phyloP scores from a whole-genome alignment of 2,797 vertebrate genomes.

The Bradypodion pumilum region DNA sequence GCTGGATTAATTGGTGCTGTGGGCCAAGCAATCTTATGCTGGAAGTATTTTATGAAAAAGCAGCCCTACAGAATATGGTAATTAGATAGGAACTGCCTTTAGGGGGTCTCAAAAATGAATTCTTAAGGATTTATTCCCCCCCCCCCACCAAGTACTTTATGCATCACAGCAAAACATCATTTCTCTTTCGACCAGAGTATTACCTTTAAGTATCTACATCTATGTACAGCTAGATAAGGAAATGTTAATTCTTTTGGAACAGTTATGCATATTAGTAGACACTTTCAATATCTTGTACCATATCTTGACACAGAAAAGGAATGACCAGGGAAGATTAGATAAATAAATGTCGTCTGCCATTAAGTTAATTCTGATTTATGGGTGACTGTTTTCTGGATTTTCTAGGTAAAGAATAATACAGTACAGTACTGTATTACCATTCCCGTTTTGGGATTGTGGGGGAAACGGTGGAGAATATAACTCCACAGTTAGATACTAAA shows the following conservation, averaged over 20 bases:
- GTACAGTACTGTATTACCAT: too few relatives aligned
- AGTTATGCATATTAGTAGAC: not conserved
- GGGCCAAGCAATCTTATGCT: not conserved
- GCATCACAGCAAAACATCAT: not conserved
- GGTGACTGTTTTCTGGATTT: too few relatives aligned
- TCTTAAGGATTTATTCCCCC: not conserved
- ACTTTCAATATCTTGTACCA: constrained; percentile 1
- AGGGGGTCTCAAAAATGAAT: not conserved
- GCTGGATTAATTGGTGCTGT: too few relatives aligned
- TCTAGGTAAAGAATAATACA: too few relatives aligned
- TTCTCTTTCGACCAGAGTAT: not conserved
- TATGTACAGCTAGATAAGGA: not conserved
- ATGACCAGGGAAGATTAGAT: too few relatives aligned
- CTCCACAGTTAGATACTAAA: too few relatives aligned
- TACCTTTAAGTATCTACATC: not conserved
- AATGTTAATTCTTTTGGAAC: not conserved
- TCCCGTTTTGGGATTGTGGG: too few relatives aligned
- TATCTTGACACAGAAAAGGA: not conserved
- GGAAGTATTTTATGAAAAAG: not conserved
- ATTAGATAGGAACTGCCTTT: not conserved
- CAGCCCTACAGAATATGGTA: too few relatives aligned
- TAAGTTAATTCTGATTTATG: too few relatives aligned
- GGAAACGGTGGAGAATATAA: too few relatives aligned
- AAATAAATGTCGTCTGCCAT: too few relatives aligned
- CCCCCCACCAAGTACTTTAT: not conserved